Evolutionary conservation across 2,113 vertebrate species (phyloP).

Genomic region (Hydrochoerus hydrochaeris): DNA sequence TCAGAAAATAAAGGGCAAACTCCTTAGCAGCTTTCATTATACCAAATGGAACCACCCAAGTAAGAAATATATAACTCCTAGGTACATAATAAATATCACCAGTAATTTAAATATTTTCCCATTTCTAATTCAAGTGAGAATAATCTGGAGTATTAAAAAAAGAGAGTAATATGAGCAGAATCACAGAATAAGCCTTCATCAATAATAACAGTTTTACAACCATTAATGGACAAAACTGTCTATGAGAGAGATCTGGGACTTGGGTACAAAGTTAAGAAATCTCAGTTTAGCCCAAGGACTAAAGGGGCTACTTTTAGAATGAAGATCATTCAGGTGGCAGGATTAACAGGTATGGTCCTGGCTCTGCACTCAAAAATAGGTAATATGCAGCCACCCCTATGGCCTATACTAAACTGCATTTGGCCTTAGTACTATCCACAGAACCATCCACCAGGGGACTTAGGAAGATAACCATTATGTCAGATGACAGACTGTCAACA

Average conservation of each 20-base stretch:
- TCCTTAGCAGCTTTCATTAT: background rate
- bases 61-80: background rate
- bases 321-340: background rate
- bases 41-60: background rate
- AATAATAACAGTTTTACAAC: background rate
- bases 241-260: background rate
- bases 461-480: background rate
- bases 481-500: background rate
- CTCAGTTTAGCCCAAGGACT: background rate
- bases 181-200: background rate
- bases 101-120: background rate
- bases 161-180: background rate
- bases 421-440: background rate
- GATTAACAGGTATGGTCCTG: no score
- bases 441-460: background rate
- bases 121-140: background rate
- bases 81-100: background rate
- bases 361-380: background rate
- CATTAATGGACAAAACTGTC: background rate
- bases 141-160: background rate
- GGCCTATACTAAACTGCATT: background rate
- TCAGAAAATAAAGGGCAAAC: background rate
- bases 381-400: no score
- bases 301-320: background rate
- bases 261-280: background rate